These are phyloP conservation scores for Axea sp. DNA, from an alignment of 2,888 invertebrate species.

Conservation along the genomic window DNA sequence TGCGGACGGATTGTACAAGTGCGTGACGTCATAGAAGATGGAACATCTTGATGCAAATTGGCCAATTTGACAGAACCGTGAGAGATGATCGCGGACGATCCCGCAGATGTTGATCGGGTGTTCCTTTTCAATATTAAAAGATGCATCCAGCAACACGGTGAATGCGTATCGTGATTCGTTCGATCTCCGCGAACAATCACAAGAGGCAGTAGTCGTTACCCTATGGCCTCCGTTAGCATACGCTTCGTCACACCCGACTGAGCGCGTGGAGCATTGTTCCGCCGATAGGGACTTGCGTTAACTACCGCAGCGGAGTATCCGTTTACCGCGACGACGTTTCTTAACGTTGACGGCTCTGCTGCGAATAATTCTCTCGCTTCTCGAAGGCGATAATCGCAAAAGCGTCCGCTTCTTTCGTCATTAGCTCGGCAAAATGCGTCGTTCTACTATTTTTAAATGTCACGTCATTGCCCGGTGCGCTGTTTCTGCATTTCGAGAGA, in stretches of 20 bases:
- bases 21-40: constrained; percentile 6
- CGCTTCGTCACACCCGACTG: constrained; percentile 77
- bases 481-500: no score
- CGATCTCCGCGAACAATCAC: constrained; percentile 74
- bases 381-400: no score
- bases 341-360: constrained; percentile 63
- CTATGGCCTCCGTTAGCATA: constrained; percentile 75
- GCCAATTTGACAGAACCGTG: constrained; percentile 41
- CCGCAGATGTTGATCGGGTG: constrained; percentile 44
- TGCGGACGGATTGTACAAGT: neutral
- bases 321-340: constrained; percentile 65
- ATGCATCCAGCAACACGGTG: constrained; percentile 47
- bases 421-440: no score
- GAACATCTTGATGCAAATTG: constrained; percentile 42
- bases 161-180: constrained; percentile 67
- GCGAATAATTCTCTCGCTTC: constrained; percentile 11
- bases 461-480: no score
- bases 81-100: constrained; percentile 33
- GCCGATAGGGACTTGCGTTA: constrained; percentile 60
- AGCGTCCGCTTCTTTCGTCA: no score
- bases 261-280: constrained; percentile 61
- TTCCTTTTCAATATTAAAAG: constrained; percentile 41
- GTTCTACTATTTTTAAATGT: no score
- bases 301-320: constrained; percentile 63
- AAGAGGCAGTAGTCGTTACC: constrained; percentile 77